A percentile compares a stretch with the other conserved stretches of the same genome.
phyloP scores from a whole-genome alignment of 2,113 vertebrate genomes.

The Saccopteryx leptura region DNA sequence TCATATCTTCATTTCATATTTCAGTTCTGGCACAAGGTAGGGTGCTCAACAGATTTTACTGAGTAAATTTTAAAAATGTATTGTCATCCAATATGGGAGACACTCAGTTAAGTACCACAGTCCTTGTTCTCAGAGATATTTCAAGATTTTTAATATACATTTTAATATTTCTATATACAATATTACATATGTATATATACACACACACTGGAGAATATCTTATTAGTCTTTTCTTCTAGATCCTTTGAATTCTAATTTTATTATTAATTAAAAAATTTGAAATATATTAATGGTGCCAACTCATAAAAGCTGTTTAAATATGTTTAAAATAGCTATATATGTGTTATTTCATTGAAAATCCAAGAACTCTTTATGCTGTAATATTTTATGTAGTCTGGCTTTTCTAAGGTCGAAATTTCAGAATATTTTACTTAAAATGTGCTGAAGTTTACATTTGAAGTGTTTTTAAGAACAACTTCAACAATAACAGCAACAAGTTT shows the following conservation, averaged over 20 bases:
- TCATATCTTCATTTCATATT: background rate
- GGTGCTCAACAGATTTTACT: background rate
- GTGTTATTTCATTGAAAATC: background rate
- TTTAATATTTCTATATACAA: background rate
- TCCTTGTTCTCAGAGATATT: background rate
- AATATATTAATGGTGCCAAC: background rate
- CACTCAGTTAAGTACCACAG: background rate
- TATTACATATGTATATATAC: background rate
- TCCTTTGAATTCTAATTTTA: slow-evolving; percentile 1
- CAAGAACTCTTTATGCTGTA: background rate
- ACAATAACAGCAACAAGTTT: background rate
- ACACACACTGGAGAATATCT: background rate
- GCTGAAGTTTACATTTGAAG: background rate
- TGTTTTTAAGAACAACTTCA: background rate
- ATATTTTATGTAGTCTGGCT: background rate
- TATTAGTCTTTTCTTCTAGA: background rate
- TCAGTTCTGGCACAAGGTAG: background rate
- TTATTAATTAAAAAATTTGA: slow-evolving; percentile 42
- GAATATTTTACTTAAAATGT: slow-evolving; percentile 25
- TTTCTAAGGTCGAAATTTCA: slow-evolving; percentile 38
- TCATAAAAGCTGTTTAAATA: background rate
- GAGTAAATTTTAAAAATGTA: slow-evolving; percentile 3
- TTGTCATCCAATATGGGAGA: background rate
- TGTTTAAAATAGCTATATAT: background rate
- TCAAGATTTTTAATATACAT: background rate